These are phyloP conservation scores for Linyphia triangularis DNA, from an alignment of 2,888 invertebrate species.

Conservation along the genomic window DNA sequence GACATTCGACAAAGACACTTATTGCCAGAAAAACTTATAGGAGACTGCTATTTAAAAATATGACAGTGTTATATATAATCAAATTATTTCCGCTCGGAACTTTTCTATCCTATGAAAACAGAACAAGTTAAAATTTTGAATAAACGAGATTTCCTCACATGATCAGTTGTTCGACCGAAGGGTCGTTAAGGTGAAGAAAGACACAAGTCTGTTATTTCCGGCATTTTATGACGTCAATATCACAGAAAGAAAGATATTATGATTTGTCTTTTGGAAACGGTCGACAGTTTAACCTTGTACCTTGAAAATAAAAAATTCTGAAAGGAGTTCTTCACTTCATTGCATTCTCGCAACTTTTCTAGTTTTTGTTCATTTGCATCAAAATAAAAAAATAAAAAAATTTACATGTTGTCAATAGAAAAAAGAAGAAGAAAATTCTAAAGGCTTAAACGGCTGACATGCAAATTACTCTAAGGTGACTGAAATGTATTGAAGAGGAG, in stretches of 20 bases:
- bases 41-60: not conserved
- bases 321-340: not conserved
- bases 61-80: not conserved
- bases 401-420: not conserved
- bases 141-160: not conserved
- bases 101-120: not conserved
- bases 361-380: not conserved
- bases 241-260: not conserved
- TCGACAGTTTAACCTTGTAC: not conserved
- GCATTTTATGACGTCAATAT: not conserved
- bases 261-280: not conserved
- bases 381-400: not conserved
- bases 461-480: not conserved
- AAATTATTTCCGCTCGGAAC: not conserved
- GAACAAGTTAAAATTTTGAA: not conserved
- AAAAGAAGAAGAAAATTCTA: not conserved
- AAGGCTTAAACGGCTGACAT: not conserved
- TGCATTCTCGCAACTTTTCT: not conserved
- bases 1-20: not conserved
- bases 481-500: not conserved
- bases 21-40: not conserved
- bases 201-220: not conserved
- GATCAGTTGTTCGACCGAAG: not conserved
- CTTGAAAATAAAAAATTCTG: conserved; percentile 1
- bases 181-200: not conserved